These are phyloP conservation scores for Archips crataeganus DNA, from an alignment of 2,888 invertebrate genomes.

Conservation along the genomic window DNA sequence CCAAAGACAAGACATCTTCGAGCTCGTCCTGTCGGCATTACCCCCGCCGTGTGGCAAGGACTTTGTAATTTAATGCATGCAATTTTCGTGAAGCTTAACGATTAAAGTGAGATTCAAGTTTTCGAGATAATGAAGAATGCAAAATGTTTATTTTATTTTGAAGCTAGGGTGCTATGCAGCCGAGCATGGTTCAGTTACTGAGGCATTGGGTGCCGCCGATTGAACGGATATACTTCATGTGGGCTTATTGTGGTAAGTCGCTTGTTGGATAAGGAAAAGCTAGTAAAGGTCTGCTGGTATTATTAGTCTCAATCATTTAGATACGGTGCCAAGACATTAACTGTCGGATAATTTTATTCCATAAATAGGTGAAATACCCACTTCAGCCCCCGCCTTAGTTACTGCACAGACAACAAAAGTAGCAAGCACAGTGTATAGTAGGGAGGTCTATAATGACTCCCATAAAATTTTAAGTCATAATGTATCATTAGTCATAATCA, in stretches of 20 bases:
- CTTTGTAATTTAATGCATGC: background rate
- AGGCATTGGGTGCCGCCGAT: slow-evolving; percentile 79
- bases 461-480: too few species aligned
- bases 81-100: background rate
- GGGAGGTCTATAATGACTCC: too few species aligned
- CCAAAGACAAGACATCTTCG: too few species aligned
- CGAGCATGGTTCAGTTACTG: slow-evolving; percentile 79
- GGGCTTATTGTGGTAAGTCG: slow-evolving; percentile 79
- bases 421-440: too few species aligned
- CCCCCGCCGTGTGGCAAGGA: background rate
- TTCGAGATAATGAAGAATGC: background rate
- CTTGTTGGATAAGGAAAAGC: background rate
- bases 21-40: background rate
- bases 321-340: background rate
- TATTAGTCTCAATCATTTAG: background rate
- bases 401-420: too few species aligned
- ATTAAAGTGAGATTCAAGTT: too few species aligned
- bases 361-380: too few species aligned
- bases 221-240: slow-evolving; percentile 80
- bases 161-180: slow-evolving; percentile 78
- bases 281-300: background rate
- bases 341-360: background rate
- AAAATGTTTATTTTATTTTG: slow-evolving; percentile 26
- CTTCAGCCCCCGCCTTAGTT: too few species aligned
- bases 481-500: too few species aligned